Evolutionary conservation across 1,140 invertebrate genomes (phyloP), one percentile per base, ranked within the genome.

Genomic region (Calephelis virginiensis): DNA sequence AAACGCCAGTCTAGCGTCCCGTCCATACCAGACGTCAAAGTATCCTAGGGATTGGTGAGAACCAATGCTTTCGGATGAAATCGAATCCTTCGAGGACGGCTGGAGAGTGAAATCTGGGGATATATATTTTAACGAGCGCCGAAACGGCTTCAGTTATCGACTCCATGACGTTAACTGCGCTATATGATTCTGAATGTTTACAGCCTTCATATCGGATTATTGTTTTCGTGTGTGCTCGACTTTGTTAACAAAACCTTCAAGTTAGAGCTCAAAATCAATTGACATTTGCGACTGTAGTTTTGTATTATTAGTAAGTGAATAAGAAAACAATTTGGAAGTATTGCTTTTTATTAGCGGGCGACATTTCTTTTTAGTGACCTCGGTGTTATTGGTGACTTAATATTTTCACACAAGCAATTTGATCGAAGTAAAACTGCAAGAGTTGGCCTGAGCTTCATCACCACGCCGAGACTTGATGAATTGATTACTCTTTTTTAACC

Each of bases 281-380:
- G 53, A n/a, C 6, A 5, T 11, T 37, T 11, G 28, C 28, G 14
- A 56, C 17, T 10, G 5, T 43, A 43, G 40, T 43, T 43, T 43
- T 43, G 40, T 9, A 38, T 12, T 38, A 37, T 56, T 56, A n/a
- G 56, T 59, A 38, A 59, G 56, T 59, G 56, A 59, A 59, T 59
- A 59, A 59, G 56, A 59, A 59, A 59, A 59, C 56, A 59, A 59
- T 59, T 59, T 59, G 56, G 56, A 12, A 38, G 37, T 59, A 59
- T 38, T 59, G 56, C 37, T 59, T 59, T 59, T 59, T 59, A 59
- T 59, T 38, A 7, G 28, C 17, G 8, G 56, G 28, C n/a, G 56
- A 38, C 56, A 59, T 59, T 37, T 43, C 40, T 43, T 43, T 43
- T 43, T 43, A 43, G 40, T 43, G 40, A 43, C 7, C 8, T 43